Percentiles rank a stretch among this genome's conserved stretches.
Conservation (phyloP, 2,797 vertebrate species). For the Alca torda region DNA sequence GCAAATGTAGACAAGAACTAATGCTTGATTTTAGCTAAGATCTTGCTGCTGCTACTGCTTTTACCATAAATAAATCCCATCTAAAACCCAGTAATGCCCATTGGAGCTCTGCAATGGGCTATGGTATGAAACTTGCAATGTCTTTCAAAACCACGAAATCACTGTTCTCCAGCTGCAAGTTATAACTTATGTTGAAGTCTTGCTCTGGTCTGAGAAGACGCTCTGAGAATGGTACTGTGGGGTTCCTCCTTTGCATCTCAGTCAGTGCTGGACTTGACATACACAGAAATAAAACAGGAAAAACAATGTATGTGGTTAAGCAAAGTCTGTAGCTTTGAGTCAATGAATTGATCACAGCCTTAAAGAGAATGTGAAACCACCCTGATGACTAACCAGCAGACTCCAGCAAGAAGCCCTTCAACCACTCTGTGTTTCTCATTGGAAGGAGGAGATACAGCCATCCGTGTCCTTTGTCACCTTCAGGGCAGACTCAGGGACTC, state of each 20-base stretch:
- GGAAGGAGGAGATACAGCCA: background rate
- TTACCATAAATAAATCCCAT: background rate
- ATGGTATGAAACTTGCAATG: background rate
- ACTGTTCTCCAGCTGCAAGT: background rate
- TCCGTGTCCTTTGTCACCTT: background rate
- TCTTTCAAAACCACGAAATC: background rate
- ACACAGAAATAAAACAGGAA: background rate
- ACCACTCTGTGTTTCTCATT: background rate
- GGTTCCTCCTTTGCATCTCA: background rate
- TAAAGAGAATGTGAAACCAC: background rate
- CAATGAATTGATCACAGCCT: background rate
- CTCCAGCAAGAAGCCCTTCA: background rate
- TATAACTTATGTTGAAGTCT: background rate
- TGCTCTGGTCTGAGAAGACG: background rate
- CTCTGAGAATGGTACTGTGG: background rate
- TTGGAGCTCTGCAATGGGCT: background rate
- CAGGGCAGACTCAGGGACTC: background rate
- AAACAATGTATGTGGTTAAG: background rate
- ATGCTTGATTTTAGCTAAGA: background rate
- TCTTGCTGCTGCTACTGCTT: background rate
- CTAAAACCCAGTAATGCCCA: background rate
- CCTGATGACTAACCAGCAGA: background rate
- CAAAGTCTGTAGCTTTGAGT: background rate
- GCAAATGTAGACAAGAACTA: background rate
- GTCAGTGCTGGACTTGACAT: background rate